Percentiles rank a stretch among this genome's conserved stretches.
phyloP scores from a whole-genome alignment of 2,797 vertebrate species.

The Propithecus deckenii region DNA sequence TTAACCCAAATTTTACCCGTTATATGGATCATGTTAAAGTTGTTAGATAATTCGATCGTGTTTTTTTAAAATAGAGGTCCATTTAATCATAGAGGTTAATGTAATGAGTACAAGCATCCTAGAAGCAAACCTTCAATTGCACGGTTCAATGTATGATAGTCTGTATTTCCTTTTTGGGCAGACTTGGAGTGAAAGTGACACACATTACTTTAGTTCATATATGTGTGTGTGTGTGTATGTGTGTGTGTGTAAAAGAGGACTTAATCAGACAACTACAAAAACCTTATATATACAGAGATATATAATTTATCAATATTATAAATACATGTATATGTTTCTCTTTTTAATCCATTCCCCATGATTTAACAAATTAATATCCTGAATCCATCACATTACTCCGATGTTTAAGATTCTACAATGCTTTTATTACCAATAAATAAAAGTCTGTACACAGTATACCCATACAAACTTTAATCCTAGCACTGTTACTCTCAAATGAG shows the following conservation, averaged over 20 bases:
- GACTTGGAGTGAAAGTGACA: not conserved
- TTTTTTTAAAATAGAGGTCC: not conserved
- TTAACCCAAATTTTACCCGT: slow-evolving; percentile 18
- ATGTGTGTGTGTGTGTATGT: not conserved
- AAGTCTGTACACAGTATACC: not conserved
- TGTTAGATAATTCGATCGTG: not conserved
- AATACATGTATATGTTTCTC: not conserved
- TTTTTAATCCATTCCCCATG: not conserved
- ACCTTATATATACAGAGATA: not conserved
- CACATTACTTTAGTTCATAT: not conserved
- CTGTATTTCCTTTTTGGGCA: not conserved
- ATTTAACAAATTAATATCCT: not conserved
- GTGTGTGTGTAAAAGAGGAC: not conserved
- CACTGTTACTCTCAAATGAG: not conserved
- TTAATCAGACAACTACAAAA: not conserved
- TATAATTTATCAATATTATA: not conserved
- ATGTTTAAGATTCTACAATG: not conserved
- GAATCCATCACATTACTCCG: not conserved
- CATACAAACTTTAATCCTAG: not conserved
- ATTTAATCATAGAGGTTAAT: not conserved
- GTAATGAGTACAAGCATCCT: not conserved
- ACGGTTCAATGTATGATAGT: not conserved
- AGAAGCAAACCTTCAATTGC: not conserved
- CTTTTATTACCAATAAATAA: not conserved
- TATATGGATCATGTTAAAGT: not conserved